Percentiles rank a stretch among this genome's conserved stretches.
These are phyloP conservation scores for Nephrotoma guestfalica DNA, from an alignment of 2,888 invertebrate species.

Conservation along the genomic window DNA sequence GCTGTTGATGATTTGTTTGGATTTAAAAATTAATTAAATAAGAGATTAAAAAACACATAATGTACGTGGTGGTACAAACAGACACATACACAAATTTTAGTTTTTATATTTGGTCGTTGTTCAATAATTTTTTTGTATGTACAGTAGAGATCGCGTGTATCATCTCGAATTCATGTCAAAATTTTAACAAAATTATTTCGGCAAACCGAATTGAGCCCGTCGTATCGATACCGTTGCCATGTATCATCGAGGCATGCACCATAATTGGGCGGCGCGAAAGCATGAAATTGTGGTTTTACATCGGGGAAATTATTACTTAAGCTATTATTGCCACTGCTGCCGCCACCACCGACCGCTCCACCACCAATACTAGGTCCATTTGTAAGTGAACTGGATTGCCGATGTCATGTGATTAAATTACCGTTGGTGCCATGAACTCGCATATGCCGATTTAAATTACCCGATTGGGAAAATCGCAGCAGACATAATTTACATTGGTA, in stretches of 20 bases:
- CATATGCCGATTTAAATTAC: conserved; percentile 98
- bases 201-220: neutral
- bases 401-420: conserved; percentile 45
- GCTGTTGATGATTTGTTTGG: neutral
- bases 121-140: neutral
- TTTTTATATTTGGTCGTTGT: neutral
- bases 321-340: neutral
- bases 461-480: conserved; percentile 93
- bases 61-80: neutral
- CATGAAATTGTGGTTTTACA: conserved; percentile 1
- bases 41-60: neutral
- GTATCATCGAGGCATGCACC: neutral
- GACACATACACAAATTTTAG: neutral
- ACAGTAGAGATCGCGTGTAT: neutral
- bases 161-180: neutral
- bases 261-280: neutral
- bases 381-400: conserved; percentile 16
- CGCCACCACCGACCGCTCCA: too few relatives aligned
- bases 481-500: conserved; percentile 96
- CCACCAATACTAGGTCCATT: neutral
- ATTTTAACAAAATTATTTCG: conserved; percentile 4
- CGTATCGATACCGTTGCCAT: neutral
- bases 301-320: neutral
- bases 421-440: conserved; percentile 74
- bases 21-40: neutral